Evolutionary conservation across 1,140 invertebrate genomes (phyloP), one percentile per base, ranked within the genome.

Genomic region (Monochamus saltuarius): DNA sequence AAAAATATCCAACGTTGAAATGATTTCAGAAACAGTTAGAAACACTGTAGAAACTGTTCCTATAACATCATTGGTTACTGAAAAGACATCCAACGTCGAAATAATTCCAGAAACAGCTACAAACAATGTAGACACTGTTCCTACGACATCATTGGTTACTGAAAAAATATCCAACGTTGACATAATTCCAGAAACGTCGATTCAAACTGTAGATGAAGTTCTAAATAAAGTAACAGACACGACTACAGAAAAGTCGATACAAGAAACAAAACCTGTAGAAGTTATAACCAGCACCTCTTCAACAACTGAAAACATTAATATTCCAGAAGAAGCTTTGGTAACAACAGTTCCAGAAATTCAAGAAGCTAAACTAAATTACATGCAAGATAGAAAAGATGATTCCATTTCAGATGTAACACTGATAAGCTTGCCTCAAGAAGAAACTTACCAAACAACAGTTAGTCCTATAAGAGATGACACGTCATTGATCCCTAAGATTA

Each of bases 401-500:
- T 3, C 22, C 22, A 29, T 6, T 29, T 6, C 6, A 29, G 22
- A 29, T 3, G 2, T 29, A 29, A 29, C 22, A 29, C 2, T 6
- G 2, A 29, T 6, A 29, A 29, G 6, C 22, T 29, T 29, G 6
- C 22, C 22, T n/a, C n/a, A n/a, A n/a, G n/a, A 64, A 37, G 1
- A 60, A 14, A 43, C 13, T 46, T 64, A 56, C 19, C 7, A 43
- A 42, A 22, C 37, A 2, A 19, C 36, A 43, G 10, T n/a, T 17
- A 56, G 13, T n/a, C 29, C 43, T n/a, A 43, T 56, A 11, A 52
- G 9, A 8, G 57, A 64, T 22, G 58, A 59, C 7, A 65, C 63
- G 29, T 36, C 40, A 1, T 58, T 49, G 17, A 59, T 55, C 14
- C 59, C 60, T 14, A 29, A 6, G 22, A 29, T 29, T 29, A 29